phyloP scores from a whole-genome alignment of 2,797 vertebrate species.

The Clamator glandarius region DNA sequence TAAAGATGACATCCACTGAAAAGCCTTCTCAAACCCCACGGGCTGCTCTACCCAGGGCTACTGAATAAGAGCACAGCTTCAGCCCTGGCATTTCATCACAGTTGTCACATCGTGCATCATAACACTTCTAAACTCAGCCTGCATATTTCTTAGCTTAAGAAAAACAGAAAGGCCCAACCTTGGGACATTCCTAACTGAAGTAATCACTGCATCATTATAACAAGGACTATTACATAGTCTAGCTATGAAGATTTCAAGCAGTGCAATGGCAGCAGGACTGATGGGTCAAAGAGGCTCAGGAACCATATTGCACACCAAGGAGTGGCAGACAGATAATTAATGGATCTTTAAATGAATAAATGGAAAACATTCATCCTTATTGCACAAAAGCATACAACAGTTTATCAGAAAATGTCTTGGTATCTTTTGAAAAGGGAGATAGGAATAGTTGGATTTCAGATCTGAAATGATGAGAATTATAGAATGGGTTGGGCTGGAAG shows the following conservation, averaged over 20 bases:
- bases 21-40: not conserved
- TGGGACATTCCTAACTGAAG: not conserved
- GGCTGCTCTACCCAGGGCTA: not conserved
- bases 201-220: not conserved
- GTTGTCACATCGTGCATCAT: not conserved
- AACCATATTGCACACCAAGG: accelerated
- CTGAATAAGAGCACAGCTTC: not conserved
- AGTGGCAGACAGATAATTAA: not conserved
- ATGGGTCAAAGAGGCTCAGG: not conserved
- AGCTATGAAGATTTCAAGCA: not conserved
- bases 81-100: not conserved
- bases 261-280: not conserved
- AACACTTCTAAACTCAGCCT: not conserved
- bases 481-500: no score
- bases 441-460: not conserved
- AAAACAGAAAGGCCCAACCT: not conserved
- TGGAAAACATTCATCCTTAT: not conserved
- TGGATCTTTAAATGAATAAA: not conserved
- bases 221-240: not conserved
- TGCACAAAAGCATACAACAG: not conserved
- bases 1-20: not conserved
- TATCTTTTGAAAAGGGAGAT: not conserved
- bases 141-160: not conserved
- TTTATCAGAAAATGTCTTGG: not conserved
- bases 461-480: not conserved